Evolutionary conservation across 2,113 vertebrate species (phyloP), one percentile per base, ranked within the genome.

Genomic region (Bufo gargarizans): DNA sequence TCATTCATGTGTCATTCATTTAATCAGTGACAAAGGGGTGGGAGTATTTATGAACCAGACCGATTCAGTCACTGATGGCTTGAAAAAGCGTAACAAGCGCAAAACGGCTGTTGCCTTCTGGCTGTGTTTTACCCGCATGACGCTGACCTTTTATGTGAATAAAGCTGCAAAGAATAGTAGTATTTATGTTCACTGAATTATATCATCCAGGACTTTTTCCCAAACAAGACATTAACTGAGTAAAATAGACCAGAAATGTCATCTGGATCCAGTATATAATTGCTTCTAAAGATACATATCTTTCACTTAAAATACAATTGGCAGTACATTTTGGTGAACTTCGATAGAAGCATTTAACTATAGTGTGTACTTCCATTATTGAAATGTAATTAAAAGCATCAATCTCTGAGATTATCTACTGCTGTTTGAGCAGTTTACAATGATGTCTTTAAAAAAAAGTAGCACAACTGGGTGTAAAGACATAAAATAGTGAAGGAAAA

Each of bases 371-470:
- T 84, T 84, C n/a, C 82, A 84, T 71, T 84, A 84, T 84, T 69
- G 65, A 84, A 84, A 84, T 71, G 63, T 84, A 83, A 84, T 84
- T 84, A 84, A 65, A 84, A 84, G 13, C 82, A 84, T 84, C 63
- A 84, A 84, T 84, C 82, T 84, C 59, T 22, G 65, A 53, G 63
- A 84, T 84, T 84, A 84, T 84, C 82, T 84, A 9, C 50, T 20
- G 11, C 1, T 4, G 65, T n/a, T 71, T 50, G 67, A 84, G 65
- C 13, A 84, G 20, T 33, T 55, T 55, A 53, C 43, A 19, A 63
- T 33, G 9, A 50, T 71, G 67, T 84, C 82, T 84, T 50, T 1
- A 55, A 55, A 69, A 84, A 71, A 84, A 84, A 55, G 17, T 63
- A 33, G 49, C 63, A 84, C 82, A n/a, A 67, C 47, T 55, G 47